Evolutionary conservation across 2,888 invertebrate genomes (phyloP).

Genomic region (Macrophya alboannulata): DNA sequence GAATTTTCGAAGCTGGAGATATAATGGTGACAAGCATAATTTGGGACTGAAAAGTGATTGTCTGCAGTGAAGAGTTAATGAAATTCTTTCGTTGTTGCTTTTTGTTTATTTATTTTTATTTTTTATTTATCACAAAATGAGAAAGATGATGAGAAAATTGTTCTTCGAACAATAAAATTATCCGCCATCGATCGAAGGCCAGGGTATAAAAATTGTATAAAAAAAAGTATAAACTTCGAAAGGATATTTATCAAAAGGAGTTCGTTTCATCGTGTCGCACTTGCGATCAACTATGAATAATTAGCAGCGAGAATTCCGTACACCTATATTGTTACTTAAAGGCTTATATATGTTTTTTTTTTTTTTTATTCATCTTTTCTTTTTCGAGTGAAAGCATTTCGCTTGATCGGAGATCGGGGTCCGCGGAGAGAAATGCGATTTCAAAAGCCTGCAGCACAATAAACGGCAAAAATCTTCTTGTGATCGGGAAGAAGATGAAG

Average conservation of each 20-base stretch:
- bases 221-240: not conserved
- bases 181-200: not conserved
- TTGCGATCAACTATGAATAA: conserved; percentile 30
- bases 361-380: not conserved
- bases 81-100: not conserved
- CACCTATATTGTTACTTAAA: not conserved
- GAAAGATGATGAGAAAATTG: not conserved
- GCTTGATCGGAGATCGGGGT: conserved; percentile 47
- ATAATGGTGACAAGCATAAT: conserved; percentile 27
- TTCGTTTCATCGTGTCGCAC: not conserved
- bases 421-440: conserved; percentile 41
- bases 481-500: not conserved
- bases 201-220: not conserved
- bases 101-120: not conserved
- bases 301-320: not conserved
- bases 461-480: not conserved
- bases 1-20: not conserved
- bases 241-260: not conserved
- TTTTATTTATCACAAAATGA: not conserved
- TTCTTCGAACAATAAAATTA: not conserved
- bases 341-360: not conserved
- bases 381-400: conserved; percentile 45
- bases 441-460: conserved; percentile 1
- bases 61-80: not conserved
- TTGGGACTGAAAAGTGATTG: not conserved